Conservation (phyloP, 2,113 vertebrate genomes). For the Hyperoodon ampullatus region DNA sequence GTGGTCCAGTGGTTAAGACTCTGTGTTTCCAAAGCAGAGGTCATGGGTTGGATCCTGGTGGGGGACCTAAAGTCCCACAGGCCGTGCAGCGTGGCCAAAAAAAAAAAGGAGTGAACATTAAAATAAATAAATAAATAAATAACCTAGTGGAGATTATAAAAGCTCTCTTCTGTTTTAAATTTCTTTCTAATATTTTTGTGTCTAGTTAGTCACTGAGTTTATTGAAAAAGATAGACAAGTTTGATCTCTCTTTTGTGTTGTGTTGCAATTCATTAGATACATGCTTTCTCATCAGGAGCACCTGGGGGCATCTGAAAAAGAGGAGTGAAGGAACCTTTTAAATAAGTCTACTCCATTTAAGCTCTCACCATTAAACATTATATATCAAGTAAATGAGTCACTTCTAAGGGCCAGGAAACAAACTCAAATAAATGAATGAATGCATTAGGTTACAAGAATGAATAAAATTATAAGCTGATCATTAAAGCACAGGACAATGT, state of each 20-base stretch:
- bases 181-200: not conserved
- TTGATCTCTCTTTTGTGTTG: not conserved
- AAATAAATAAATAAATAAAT: not conserved
- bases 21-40: too few relatives aligned
- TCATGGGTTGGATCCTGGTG: too few relatives aligned
- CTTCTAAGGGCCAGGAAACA: not conserved
- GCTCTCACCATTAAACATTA: not conserved
- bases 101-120: too few relatives aligned
- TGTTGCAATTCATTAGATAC: not conserved
- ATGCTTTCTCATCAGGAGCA: not conserved
- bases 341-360: not conserved
- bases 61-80: too few relatives aligned
- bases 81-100: too few relatives aligned
- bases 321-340: not conserved
- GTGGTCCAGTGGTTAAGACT: too few relatives aligned
- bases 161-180: not conserved
- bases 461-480: not conserved
- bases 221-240: not conserved
- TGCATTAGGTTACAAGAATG: not conserved
- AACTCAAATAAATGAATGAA: not conserved
- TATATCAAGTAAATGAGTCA: not conserved
- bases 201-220: not conserved
- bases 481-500: not conserved
- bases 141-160: not conserved
- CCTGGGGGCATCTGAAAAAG: not conserved